Conservation (phyloP, 2,113 vertebrate species). For the Solenodon paradoxus region DNA sequence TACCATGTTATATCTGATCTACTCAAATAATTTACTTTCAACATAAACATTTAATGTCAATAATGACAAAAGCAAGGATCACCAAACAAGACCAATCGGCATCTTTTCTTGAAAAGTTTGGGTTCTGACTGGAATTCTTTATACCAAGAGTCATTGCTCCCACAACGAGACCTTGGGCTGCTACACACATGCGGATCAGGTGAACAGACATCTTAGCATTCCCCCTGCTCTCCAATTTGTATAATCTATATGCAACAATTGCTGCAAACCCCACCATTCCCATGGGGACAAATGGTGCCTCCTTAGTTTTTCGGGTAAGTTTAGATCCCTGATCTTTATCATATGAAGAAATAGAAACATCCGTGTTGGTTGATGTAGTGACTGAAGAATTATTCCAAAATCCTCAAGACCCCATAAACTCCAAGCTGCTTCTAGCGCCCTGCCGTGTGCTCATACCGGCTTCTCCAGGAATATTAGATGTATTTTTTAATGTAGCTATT, state of each 20-base stretch:
- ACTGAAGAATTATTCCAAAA: constrained; percentile 70
- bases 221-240: constrained; percentile 89
- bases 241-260: constrained; percentile 90
- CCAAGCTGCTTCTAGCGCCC: too few relatives aligned
- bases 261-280: constrained; percentile 89
- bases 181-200: constrained; percentile 95
- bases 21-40: constrained; percentile 31
- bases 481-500: constrained; percentile 90
- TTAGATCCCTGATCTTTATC: constrained; percentile 88
- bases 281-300: constrained; percentile 90
- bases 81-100: constrained; percentile 6
- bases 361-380: constrained; percentile 81
- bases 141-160: constrained; percentile 94
- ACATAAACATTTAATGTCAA: constrained; percentile 66
- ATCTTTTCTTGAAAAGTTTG: constrained; percentile 77
- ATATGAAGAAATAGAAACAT: constrained; percentile 65
- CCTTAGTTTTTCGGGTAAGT: constrained; percentile 87
- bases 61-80: constrained; percentile 54
- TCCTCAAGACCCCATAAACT: too few relatives aligned
- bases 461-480: too few relatives aligned
- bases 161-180: constrained; percentile 95
- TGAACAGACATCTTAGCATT: constrained; percentile 93
- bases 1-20: not conserved
- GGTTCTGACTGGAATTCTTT: constrained; percentile 86
- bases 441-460: too few relatives aligned